Base-by-base conservation (phyloP, 1,140 invertebrate species). In the Drosophila pallidifrons region DNA sequence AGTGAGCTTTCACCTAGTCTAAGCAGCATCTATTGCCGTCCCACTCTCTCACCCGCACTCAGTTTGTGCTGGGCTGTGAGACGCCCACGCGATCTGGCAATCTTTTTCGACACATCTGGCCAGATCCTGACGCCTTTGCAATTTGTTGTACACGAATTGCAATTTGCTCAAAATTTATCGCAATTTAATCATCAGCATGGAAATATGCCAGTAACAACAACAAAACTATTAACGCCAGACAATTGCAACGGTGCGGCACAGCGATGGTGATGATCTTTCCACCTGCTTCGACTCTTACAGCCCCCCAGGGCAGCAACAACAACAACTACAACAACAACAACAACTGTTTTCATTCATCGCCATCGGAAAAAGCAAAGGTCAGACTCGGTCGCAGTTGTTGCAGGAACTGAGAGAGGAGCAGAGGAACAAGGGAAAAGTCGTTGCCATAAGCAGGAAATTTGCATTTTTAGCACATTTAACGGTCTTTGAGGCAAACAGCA, bases 131-230 rank as follows among this genome's bases (percentile, higher is more conserved):
- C 82, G 83, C 83, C 83, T 82, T 54, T 64, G 83, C 83, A 87
- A 88, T 87, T 87, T 87, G 83, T 88, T 87, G 81, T 83, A 87
- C 83, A 88, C 83, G 85, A 83, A 80, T 80, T 83, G 80, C 85
- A 87, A 87, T 87, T 87, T 87, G 83, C 83, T 78, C 79, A 88
- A 83, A 87, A 87, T 87, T 87, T 88, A 87, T 87, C 83, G 83
- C 80, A 87, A 81, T 87, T 87, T 87, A 88, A 87, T 87, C 83
- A 86, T 73, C 82, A 81, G 82, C 83, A 87, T 86, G 82, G 72
- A 86, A 86, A 87, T 87, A 88, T 88, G 80, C 83, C 45, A 49
- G 16, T 16, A 46, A 6, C n/a, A 60, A 20, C 55, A 35, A 58
- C 58, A 63, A 73, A 88, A 87, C 82, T 88, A 88, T 87, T 87